phyloP scores from a whole-genome alignment of 2,888 invertebrate genomes.

The Drosophila pullipes region DNA sequence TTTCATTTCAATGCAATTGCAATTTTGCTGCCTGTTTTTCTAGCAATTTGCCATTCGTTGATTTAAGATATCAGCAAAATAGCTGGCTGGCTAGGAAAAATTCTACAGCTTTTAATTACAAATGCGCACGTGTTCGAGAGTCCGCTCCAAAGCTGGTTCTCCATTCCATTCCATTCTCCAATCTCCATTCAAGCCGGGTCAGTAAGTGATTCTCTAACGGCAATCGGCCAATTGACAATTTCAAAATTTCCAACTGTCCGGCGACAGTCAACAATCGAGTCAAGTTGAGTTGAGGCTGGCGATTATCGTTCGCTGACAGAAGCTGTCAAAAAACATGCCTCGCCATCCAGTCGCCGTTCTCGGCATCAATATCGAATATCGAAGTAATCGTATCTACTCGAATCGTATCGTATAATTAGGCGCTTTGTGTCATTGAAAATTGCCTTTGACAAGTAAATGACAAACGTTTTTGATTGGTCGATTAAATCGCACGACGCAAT shows the following conservation, averaged over 20 bases:
- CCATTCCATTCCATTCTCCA: constrained; percentile 18
- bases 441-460: constrained; percentile 77
- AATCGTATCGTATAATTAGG: constrained; percentile 68
- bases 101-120: constrained; percentile 55
- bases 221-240: constrained; percentile 29
- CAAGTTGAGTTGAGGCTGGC: background rate
- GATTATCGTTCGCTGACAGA: constrained; percentile 29
- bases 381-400: constrained; percentile 8
- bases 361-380: constrained; percentile 14
- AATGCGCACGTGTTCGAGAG: constrained; percentile 70
- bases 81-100: constrained; percentile 15
- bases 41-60: constrained; percentile 3
- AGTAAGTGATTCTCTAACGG: constrained; percentile 15
- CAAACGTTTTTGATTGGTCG: constrained; percentile 77
- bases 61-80: constrained; percentile 13
- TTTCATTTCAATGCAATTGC: background rate
- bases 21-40: background rate
- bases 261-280: constrained; percentile 10
- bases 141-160: constrained; percentile 10
- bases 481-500: constrained; percentile 73
- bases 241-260: constrained; percentile 31
- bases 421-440: constrained; percentile 64
- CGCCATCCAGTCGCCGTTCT: constrained; percentile 45
- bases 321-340: constrained; percentile 67
- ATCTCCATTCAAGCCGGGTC: constrained; percentile 6